Base-by-base conservation (phyloP, 2,113 vertebrate genomes). In the Amblyopsis rosae region DNA sequence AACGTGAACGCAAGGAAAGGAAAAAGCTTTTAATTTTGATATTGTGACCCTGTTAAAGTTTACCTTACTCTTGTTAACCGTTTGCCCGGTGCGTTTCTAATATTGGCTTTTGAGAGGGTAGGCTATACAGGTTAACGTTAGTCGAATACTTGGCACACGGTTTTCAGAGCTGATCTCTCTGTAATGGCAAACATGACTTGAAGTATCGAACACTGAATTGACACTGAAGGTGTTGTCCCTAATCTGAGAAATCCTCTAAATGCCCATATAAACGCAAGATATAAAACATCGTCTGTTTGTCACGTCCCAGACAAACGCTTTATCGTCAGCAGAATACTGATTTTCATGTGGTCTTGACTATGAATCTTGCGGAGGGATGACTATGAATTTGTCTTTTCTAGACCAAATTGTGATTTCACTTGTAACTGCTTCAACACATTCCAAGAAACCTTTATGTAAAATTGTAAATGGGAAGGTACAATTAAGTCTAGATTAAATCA, bases 21-120 rank as follows among this genome's bases (percentile, higher is more conserved):
- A 13, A 58, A 26, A 53, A 58, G 55, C 53, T 62, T 19, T 50
- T 80, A 65, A 75, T 73, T 67, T 68, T 72, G 9, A 4, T 79
- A 74, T 77, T 85, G 79, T 87, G 65, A 63, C 65, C 71, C 72
- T 68, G 80, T 83, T 82, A 90, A 90, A 90, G 87, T 90, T 90
- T 81, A 58, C 35, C 76, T 67, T 65, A 60, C 70, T 47, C 41
- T 48, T 70, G 62, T 72, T 58, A 75, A 72, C 76, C 71, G 72
- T 78, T 9, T 72, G 67, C 32, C 72, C 67, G 35, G 76, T 73
- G 70, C 78, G 12, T 76, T 74, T 77, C 76, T 47, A 79, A 55
- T 46, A 72, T 72, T 48, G 72, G 67, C 72, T 86, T 59, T 61
- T 57, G 65, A 56, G 70, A 68, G 45, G 67, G 72, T 66, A 47